Conservation (phyloP, 2,797 vertebrate species). For the Gymnothorax javanicus region DNA sequence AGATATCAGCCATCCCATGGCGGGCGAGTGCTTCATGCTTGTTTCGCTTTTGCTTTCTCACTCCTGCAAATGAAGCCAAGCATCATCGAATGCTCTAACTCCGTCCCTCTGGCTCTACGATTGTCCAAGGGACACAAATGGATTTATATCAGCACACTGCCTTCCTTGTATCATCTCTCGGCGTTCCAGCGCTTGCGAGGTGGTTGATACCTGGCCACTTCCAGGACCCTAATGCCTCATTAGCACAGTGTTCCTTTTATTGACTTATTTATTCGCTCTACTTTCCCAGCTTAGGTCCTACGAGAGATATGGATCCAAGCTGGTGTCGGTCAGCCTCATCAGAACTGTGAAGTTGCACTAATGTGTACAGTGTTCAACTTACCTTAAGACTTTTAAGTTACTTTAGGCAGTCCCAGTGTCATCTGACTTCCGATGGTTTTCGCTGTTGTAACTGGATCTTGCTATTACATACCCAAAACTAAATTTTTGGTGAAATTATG, state of each 20-base stretch:
- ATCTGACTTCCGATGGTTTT: neutral
- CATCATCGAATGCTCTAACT: neutral
- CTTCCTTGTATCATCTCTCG: neutral
- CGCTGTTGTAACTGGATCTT: neutral
- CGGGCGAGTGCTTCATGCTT: too few species aligned
- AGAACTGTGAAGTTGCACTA: neutral
- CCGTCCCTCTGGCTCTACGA: too few species aligned
- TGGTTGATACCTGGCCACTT: neutral
- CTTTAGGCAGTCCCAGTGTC: too few species aligned
- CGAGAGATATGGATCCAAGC: neutral
- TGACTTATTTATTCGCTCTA: neutral
- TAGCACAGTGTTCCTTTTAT: neutral
- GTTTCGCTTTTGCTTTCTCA: neutral
- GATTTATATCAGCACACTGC: neutral
- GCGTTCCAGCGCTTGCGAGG: neutral
- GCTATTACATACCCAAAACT: neutral
- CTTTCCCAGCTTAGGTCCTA: neutral
- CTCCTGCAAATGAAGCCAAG: neutral
- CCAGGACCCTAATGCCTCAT: neutral
- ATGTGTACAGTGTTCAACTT: neutral
- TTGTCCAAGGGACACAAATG: too few species aligned
- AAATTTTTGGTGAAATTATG: too few species aligned
- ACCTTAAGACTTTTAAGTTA: neutral
- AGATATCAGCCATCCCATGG: too few species aligned
- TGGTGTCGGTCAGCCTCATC: neutral